Evolutionary conservation across 2,113 vertebrate species (phyloP), one percentile per base, ranked within the genome.

Genomic region (Miniopterus natalensis): DNA sequence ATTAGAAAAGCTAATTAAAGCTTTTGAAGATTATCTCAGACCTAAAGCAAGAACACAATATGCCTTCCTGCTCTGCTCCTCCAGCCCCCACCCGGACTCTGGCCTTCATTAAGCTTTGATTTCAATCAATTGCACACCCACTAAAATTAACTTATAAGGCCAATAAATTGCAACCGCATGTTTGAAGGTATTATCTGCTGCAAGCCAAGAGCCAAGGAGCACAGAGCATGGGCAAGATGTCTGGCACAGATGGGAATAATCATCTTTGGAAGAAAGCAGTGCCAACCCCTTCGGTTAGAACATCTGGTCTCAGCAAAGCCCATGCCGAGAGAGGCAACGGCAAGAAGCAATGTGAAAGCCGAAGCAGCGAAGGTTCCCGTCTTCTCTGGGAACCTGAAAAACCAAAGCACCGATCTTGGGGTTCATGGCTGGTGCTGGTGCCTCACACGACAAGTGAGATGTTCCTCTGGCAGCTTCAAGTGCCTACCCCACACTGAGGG

Each of bases 151-250:
- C 98, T 95, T 90, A 96, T 96, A 97, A 98, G 95, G 98, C 98
- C 97, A 98, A 98, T 97, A 97, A 98, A 98, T 98, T 96, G 88
- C 97, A 98, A 97, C 97, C 98, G 98, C 92, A 95, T 98, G 98
- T 96, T 95, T 83, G 88, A 96, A 97, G 97, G 97, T 98, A 98
- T 97, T 77, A 97, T 98, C 97, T 98, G 90, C 97, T 61, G 45
- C 2, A 83, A 96, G 97, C 42, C 95, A 95, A 98, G 92, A 97
- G 95, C 20, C 80, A 25, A 92, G 96, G 94, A 96, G 78, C 7
- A 51, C 70, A 89, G 53, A 3, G 71, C 94, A 75, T 0, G 31
- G 97, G 96, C 79, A 90, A 29, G 96, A 89, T 66, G 97, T 94
- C 97, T 97, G 94, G 51, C 20, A 66, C 98, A 98, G 97, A 98